phyloP scores from a whole-genome alignment of 92 coral and sea anemone species.

The Phymanthus crucifer region DNA sequence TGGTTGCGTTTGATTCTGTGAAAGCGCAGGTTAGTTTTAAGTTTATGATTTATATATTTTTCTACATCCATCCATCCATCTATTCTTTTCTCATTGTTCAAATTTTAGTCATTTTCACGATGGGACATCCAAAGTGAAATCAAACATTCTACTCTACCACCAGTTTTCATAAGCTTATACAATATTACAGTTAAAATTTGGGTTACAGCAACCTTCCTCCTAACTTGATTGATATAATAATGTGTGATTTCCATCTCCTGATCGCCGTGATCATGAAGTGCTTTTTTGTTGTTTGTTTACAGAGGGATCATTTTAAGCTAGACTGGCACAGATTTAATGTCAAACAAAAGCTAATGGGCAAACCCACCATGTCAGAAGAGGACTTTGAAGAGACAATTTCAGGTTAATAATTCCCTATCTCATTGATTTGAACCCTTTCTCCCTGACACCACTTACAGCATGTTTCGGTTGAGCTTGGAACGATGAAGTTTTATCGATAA shows the following conservation, averaged over 20 bases:
- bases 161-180: no score
- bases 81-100: background rate
- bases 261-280: background rate
- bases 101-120: background rate
- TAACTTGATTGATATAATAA: no score
- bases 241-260: background rate
- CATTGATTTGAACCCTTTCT: background rate
- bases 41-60: background rate
- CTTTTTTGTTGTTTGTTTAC: background rate
- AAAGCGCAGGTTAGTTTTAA: constrained; percentile 64
- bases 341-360: constrained; percentile 73
- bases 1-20: constrained; percentile 59
- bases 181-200: no score
- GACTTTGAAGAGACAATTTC: constrained; percentile 90
- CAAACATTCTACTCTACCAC: no score
- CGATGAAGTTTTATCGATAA: no score
- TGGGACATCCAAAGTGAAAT: background rate
- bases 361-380: constrained; percentile 69
- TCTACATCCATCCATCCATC: background rate
- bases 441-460: no score
- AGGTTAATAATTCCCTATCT: constrained; percentile 40
- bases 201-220: no score
- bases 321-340: constrained; percentile 97
- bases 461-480: no score
- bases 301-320: constrained; percentile 96